Percentiles rank a stretch among this genome's conserved stretches.
Evolutionary conservation across 1,140 invertebrate genomes (phyloP).

Genomic region (Papilio glaucus): DNA sequence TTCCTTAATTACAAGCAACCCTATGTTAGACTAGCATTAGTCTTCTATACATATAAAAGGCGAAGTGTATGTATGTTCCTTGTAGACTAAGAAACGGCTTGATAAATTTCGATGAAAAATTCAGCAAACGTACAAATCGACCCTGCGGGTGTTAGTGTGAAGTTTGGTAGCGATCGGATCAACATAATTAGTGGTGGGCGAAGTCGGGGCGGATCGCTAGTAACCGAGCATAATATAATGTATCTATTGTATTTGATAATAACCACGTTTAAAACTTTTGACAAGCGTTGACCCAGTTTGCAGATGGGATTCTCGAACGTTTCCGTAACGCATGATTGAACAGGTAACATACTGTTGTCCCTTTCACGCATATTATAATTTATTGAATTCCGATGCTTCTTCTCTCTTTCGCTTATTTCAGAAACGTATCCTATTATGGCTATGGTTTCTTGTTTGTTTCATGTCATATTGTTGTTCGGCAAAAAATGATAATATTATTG

Average conservation of each 20-base stretch:
- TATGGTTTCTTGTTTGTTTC: slow-evolving; percentile 11
- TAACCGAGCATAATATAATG: no score
- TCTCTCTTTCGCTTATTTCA: neutral
- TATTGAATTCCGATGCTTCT: neutral
- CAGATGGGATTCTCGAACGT: neutral
- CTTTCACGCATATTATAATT: neutral
- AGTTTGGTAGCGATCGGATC: no score
- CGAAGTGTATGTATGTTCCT: no score
- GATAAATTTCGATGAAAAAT: no score
- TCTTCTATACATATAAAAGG: no score
- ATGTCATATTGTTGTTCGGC: neutral
- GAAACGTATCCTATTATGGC: neutral
- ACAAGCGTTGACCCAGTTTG: slow-evolving; percentile 11
- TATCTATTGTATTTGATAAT: neutral
- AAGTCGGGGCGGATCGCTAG: no score
- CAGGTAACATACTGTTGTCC: slow-evolving; percentile 4
- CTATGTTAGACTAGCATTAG: no score
- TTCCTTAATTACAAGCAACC: no score
- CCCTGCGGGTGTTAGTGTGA: no score
- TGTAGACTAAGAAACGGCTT: no score
- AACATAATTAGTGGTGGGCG: no score
- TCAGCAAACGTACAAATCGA: no score
- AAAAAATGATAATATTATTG: neutral
- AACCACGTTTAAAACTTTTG: slow-evolving; percentile 18
- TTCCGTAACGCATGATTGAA: slow-evolving; percentile 1